phyloP scores from a whole-genome alignment of 2,888 invertebrate genomes.

The Magallana nippona region DNA sequence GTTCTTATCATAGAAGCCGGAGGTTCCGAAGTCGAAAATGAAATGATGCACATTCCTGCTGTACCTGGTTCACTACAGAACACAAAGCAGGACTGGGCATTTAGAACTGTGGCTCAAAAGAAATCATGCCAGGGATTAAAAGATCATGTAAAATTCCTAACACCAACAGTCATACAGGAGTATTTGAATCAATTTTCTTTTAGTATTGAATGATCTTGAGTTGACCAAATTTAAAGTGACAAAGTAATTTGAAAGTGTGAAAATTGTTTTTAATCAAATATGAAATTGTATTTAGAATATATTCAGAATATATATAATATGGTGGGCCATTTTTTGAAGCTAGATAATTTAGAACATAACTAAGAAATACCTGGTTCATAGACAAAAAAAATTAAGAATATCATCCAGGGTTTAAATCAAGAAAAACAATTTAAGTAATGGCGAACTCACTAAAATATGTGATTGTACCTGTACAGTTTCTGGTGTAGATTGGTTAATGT shows the following conservation, averaged over 20 bases:
- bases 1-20: constrained; percentile 80
- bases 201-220: neutral
- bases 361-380: too few species aligned
- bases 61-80: constrained; percentile 54
- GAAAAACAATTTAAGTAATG: too few species aligned
- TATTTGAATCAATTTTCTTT: neutral
- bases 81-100: constrained; percentile 75
- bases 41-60: neutral
- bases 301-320: too few species aligned
- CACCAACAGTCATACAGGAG: neutral
- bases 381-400: too few species aligned
- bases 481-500: too few species aligned
- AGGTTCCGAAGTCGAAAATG: constrained; percentile 70
- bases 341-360: too few species aligned
- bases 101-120: constrained; percentile 79
- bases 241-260: too few species aligned
- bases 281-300: neutral
- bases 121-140: constrained; percentile 47
- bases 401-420: too few species aligned
- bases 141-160: neutral
- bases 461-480: too few species aligned
- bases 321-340: too few species aligned
- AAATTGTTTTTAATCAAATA: too few species aligned
- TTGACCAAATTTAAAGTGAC: neutral
- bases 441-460: too few species aligned